Evolutionary conservation across 2,888 invertebrate genomes (phyloP), one percentile per base, ranked within the genome.

Genomic region (Aromia moschata): DNA sequence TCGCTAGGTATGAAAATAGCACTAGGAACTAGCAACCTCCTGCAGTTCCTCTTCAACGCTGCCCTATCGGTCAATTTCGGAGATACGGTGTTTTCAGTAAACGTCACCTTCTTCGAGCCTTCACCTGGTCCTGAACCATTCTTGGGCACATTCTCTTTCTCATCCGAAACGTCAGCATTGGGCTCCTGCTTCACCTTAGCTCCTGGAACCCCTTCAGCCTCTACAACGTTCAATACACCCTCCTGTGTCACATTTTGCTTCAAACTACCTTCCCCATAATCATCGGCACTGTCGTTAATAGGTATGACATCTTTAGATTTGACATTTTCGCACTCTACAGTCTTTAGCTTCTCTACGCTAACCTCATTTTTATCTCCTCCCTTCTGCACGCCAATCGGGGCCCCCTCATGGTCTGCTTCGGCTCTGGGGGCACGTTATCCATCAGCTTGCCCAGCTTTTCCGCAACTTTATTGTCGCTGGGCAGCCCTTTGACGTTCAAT

Each of bases 51-150:
- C 25, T 30, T 49, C 38, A 49, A 9, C 4, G 38, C 38, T 5
- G 37, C 41, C 43, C 46, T 52, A 15, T 52, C 37, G 2, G 46
- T 60, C 14, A 3, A 12, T 36, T 52, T 41, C 2, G 56, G 56
- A 7, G 55, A 45, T 9, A 43, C 18, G 1, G 56, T 60, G 44
- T 41, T 46, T 54, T 54, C n/a, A 5, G 60, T 31, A 62, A 49
- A 57, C 47, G 47, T 44, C 40, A 64, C 56, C 54, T 56, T 57
- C 44, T 40, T 45, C 51, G 59, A 12, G 9, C n/a, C 18, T 9
- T 45, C 38, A 9, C 33, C n/a, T 14, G n/a, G 14, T 10, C n/a
- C 12, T 45, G 11, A n/a, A n/a, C n/a, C 7, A 31, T 30, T 45
- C 1, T 52, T 36, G 9, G 45, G 18, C 9, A 18, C 12, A 44